Conservation (phyloP, 2,113 vertebrate species). For the Agelaius tricolor region DNA sequence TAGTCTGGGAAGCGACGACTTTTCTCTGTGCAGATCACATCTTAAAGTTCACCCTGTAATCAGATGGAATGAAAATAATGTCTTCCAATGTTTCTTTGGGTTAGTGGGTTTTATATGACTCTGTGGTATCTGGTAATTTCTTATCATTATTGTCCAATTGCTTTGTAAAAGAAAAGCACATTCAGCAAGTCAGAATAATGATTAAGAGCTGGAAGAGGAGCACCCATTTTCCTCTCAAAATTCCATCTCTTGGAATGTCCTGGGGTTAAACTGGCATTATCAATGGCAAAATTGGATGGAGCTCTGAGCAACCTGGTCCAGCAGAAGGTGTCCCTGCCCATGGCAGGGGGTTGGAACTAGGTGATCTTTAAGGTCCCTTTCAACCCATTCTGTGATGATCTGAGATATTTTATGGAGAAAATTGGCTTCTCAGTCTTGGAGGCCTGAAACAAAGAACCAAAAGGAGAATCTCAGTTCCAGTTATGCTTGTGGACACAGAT, state of each 20-base stretch:
- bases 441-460: background rate
- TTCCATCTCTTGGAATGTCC: background rate
- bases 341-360: accelerated
- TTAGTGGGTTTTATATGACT: background rate
- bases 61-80: background rate
- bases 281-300: too few relatives aligned
- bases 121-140: background rate
- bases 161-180: background rate
- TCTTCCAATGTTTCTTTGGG: background rate
- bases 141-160: background rate
- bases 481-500: background rate
- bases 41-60: conserved; percentile 5
- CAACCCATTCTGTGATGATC: background rate
- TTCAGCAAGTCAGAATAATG: background rate
- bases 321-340: background rate
- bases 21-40: background rate
- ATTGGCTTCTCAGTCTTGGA: background rate
- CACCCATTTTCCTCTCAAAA: background rate
- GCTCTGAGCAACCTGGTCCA: background rate
- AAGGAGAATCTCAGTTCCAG: background rate
- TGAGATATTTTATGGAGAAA: background rate
- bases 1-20: accelerated
- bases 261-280: background rate
- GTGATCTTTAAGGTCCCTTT: background rate
- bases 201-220: background rate